These are phyloP conservation scores for Ephialtes manifestator DNA, from an alignment of 2,888 invertebrate species.

Conservation along the genomic window DNA sequence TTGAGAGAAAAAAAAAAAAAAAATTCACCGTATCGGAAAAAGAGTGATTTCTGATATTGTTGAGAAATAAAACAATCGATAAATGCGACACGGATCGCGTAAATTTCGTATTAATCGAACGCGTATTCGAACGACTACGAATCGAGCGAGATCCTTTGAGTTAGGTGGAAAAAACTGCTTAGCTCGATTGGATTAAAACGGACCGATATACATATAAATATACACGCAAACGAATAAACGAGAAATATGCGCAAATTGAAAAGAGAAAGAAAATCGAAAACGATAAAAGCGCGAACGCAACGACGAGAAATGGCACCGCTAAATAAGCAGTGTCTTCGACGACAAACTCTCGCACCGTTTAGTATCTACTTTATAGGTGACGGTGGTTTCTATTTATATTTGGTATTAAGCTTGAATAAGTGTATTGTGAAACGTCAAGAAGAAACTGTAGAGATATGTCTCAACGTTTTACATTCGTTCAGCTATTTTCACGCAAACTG, in stretches of 20 bases:
- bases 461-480: neutral
- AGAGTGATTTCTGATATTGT: neutral
- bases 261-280: constrained; percentile 13
- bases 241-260: neutral
- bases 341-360: constrained; percentile 65
- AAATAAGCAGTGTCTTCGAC: constrained; percentile 35
- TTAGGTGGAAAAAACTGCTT: neutral
- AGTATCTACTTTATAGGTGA: constrained; percentile 78
- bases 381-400: constrained; percentile 78
- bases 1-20: neutral
- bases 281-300: constrained; percentile 28
- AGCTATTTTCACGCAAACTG: neutral
- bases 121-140: constrained; percentile 28
- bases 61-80: neutral
- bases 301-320: constrained; percentile 28
- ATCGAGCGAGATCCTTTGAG: constrained; percentile 12
- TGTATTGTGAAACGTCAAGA: constrained; percentile 63
- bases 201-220: constrained; percentile 10
- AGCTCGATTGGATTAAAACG: neutral
- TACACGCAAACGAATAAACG: constrained; percentile 4
- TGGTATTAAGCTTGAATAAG: constrained; percentile 75
- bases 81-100: neutral
- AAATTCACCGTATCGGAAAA: neutral
- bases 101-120: neutral
- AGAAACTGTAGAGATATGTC: neutral